Percentiles rank a stretch among this genome's conserved stretches.
These are phyloP conservation scores for Balearica regulorum DNA, from an alignment of 2,797 vertebrate genomes.

Conservation along the genomic window DNA sequence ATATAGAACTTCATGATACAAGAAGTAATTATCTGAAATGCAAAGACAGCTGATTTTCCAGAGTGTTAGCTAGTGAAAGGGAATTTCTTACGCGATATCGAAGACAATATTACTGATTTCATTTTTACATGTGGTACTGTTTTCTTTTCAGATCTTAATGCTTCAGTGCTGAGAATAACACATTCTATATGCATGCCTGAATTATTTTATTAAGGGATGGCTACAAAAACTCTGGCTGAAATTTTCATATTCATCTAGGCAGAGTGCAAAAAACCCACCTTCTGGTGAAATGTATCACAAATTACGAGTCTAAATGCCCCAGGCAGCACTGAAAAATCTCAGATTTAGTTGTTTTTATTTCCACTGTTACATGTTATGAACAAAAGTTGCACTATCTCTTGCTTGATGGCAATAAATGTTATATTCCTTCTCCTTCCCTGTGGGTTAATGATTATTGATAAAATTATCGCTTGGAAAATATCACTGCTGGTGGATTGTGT, in stretches of 20 bases:
- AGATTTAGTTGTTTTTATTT: neutral
- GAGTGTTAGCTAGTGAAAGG: neutral
- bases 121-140: neutral
- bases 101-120: constrained; percentile 38
- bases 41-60: constrained; percentile 53
- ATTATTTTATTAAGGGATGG: constrained; percentile 23
- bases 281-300: neutral
- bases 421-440: neutral
- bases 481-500: neutral
- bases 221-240: neutral
- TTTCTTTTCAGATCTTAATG: constrained; percentile 19
- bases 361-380: neutral
- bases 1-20: constrained; percentile 3
- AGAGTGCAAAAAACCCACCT: neutral
- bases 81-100: neutral
- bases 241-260: neutral
- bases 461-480: constrained; percentile 28
- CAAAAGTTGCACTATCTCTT: neutral
- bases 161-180: constrained; percentile 25
- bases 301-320: neutral
- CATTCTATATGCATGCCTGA: constrained; percentile 5
- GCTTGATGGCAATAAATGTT: neutral
- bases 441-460: constrained; percentile 32
- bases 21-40: constrained; percentile 48
- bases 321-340: constrained; percentile 4